These are phyloP conservation scores for Catocala fraxini DNA, from an alignment of 2,888 invertebrate genomes.

Conservation along the genomic window DNA sequence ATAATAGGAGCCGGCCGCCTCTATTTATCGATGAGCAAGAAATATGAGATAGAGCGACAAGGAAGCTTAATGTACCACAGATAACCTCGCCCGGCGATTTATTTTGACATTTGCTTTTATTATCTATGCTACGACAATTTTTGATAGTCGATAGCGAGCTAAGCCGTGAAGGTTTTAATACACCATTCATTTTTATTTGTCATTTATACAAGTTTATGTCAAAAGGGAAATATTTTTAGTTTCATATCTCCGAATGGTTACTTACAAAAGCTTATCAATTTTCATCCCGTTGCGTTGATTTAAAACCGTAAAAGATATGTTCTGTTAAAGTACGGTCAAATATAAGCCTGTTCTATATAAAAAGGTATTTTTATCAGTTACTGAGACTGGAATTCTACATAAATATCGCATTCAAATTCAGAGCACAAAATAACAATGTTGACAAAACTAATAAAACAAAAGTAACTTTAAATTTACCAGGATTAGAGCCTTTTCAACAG, in stretches of 20 bases:
- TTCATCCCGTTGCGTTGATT: constrained; percentile 8
- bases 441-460: too few species aligned
- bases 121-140: constrained; percentile 51
- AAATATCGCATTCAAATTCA: not conserved
- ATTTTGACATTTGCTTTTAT: constrained; percentile 63
- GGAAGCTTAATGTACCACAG: constrained; percentile 66
- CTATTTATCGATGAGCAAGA: constrained; percentile 65
- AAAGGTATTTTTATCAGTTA: not conserved
- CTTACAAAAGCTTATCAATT: constrained; percentile 15
- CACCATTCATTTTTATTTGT: constrained; percentile 42
- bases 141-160: constrained; percentile 41
- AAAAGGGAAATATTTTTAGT: constrained; percentile 17
- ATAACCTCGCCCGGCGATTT: constrained; percentile 61
- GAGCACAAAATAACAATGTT: too few species aligned
- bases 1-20: constrained; percentile 69
- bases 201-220: constrained; percentile 34
- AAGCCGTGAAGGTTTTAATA: constrained; percentile 33
- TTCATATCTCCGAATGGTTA: constrained; percentile 15
- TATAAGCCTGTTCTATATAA: too few species aligned
- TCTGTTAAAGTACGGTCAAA: constrained; percentile 3
- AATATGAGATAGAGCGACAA: constrained; percentile 68
- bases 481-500: too few species aligned
- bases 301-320: constrained; percentile 17
- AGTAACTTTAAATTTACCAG: too few species aligned
- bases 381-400: constrained; percentile 12